A percentile compares a stretch with the other conserved stretches of the same genome.
These are phyloP conservation scores for Liposcelis brunnea DNA, from an alignment of 2,888 invertebrate species.

Conservation along the genomic window DNA sequence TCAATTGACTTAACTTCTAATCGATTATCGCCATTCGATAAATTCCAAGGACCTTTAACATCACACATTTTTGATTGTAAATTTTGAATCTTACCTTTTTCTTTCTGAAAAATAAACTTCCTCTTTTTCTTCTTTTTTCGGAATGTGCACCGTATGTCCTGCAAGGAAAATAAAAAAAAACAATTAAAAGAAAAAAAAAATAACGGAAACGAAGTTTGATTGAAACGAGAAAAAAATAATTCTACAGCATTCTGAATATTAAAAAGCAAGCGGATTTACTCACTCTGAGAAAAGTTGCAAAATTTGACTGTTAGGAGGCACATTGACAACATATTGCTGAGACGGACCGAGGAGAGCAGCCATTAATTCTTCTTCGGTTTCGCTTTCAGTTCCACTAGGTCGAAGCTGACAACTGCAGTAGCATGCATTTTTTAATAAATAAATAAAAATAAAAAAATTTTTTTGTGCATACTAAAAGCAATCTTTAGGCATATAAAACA, in stretches of 20 bases:
- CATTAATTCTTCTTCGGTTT: constrained; percentile 51
- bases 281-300: constrained; percentile 30
- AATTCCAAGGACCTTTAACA: too few relatives aligned
- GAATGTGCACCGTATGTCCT: constrained; percentile 42
- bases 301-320: constrained; percentile 25
- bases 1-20: too few relatives aligned
- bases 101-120: constrained; percentile 80
- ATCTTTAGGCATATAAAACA: constrained; percentile 8
- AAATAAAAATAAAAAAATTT: constrained; percentile 5
- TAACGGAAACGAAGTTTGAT: constrained; percentile 5
- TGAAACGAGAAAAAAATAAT: constrained; percentile 13
- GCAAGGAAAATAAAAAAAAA: constrained; percentile 16
- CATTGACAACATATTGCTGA: constrained; percentile 17
- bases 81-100: constrained; percentile 45
- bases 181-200: constrained; percentile 13
- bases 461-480: constrained; percentile 12
- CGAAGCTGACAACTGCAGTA: constrained; percentile 28
- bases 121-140: constrained; percentile 72
- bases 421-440: constrained; percentile 16
- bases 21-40: too few relatives aligned
- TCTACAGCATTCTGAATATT: too few relatives aligned
- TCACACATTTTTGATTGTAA: too few relatives aligned
- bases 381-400: constrained; percentile 54
- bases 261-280: constrained; percentile 34
- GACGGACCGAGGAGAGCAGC: constrained; percentile 25